A percentile compares a stretch with the other conserved stretches of the same genome.
Conservation (phyloP, 2,888 invertebrate species). For the Lasioglossum vierecki region DNA sequence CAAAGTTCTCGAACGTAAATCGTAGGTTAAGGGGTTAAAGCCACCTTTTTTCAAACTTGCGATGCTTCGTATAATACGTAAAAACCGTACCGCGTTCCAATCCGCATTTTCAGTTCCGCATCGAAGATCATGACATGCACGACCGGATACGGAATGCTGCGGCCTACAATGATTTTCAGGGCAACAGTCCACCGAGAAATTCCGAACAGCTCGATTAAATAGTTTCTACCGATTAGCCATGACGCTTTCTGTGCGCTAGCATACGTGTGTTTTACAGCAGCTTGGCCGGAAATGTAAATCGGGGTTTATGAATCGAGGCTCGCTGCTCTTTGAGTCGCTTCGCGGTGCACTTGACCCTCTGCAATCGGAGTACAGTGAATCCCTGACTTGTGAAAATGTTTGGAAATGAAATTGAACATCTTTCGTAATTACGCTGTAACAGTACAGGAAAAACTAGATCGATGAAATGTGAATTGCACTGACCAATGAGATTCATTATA, state of each 20-base stretch:
- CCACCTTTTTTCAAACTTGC: neutral
- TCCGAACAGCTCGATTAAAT: slow-evolving; percentile 21
- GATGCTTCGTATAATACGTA: slow-evolving; percentile 58
- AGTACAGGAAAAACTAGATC: too few relatives aligned
- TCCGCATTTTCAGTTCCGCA: slow-evolving; percentile 17
- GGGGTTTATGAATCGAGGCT: neutral
- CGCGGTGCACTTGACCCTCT: neutral
- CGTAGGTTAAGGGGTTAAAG: too few relatives aligned
- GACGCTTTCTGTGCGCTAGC: neutral
- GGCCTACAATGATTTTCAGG: slow-evolving; percentile 19
- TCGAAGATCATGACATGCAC: slow-evolving; percentile 44
- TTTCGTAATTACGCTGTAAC: too few relatives aligned
- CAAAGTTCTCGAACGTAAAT: too few relatives aligned
- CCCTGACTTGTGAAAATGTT: neutral
- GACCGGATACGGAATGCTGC: slow-evolving; percentile 22
- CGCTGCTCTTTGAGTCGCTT: neutral
- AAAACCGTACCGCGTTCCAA: slow-evolving; percentile 35
- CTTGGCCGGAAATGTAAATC: neutral
- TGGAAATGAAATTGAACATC: neutral
- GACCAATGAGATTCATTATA: too few relatives aligned
- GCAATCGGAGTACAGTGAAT: neutral
- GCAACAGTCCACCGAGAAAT: slow-evolving; percentile 22
- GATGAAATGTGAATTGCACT: too few relatives aligned
- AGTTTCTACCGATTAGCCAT: slow-evolving; percentile 19
- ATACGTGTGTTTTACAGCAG: neutral